A percentile compares a stretch with the other conserved stretches of the same genome.
Evolutionary conservation across 2,888 invertebrate genomes (phyloP).

Genomic region (Sinelater perroti): DNA sequence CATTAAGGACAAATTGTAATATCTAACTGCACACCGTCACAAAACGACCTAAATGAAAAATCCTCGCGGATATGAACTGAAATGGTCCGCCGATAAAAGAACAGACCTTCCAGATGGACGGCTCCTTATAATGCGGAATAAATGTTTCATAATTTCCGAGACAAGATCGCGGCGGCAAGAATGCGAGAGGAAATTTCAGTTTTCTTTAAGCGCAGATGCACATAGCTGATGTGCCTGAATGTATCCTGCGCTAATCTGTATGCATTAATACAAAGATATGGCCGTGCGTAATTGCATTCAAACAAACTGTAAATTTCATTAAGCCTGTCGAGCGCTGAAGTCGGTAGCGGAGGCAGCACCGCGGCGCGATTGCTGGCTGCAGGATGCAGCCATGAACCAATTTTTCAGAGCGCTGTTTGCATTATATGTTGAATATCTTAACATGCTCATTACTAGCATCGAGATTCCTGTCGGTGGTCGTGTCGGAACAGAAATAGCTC

Average conservation of each 20-base stretch:
- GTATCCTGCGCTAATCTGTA: slow-evolving; percentile 7
- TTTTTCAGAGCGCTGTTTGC: slow-evolving; percentile 21
- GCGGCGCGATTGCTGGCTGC: slow-evolving; percentile 8
- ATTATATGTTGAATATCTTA: slow-evolving; percentile 34
- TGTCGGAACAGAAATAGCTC: slow-evolving; percentile 40
- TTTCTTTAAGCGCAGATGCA: not conserved
- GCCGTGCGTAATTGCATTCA: not conserved
- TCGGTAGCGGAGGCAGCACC: not conserved
- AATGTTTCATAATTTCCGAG: too few relatives aligned
- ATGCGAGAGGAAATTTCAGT: slow-evolving; percentile 3
- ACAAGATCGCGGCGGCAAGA: too few relatives aligned
- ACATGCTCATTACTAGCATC: slow-evolving; percentile 36
- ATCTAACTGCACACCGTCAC: too few relatives aligned
- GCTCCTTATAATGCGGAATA: too few relatives aligned
- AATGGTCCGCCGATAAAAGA: too few relatives aligned
- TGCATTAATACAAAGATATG: not conserved
- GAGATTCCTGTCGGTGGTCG: slow-evolving; percentile 39
- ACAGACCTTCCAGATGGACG: too few relatives aligned
- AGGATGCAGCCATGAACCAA: slow-evolving; percentile 18
- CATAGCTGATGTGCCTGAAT: not conserved
- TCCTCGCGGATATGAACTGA: too few relatives aligned
- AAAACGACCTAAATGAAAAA: too few relatives aligned
- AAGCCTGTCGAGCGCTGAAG: slow-evolving; percentile 4
- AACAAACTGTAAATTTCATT: slow-evolving; percentile 11
- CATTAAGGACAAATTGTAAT: too few relatives aligned